These are phyloP conservation scores for Globicephala melas DNA, from an alignment of 2,113 vertebrate species.

Conservation along the genomic window DNA sequence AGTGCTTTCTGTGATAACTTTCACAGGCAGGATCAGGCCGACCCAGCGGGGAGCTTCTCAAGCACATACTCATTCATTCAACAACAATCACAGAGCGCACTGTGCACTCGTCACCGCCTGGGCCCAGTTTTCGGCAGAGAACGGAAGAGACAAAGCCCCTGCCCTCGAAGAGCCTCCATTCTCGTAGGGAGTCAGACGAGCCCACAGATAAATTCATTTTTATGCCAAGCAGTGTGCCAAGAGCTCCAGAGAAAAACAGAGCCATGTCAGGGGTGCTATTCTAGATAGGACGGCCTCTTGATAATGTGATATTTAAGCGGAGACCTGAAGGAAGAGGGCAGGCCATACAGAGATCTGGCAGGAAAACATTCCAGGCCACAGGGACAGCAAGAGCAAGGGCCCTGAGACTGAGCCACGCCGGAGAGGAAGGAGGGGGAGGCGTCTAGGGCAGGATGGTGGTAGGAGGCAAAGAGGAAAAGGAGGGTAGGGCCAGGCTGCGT, in stretches of 20 bases:
- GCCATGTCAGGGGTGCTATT: not conserved
- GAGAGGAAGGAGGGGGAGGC: rapidly evolving
- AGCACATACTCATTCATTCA: not conserved
- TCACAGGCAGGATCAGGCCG: not conserved
- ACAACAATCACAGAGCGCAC: not conserved
- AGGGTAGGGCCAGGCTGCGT: rapidly evolving
- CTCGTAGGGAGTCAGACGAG: not conserved
- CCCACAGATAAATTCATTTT: not conserved
- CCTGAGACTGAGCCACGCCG: rapidly evolving
- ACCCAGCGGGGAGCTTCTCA: not conserved
- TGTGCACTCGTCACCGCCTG: no score
- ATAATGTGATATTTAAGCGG: not conserved
- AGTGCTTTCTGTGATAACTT: not conserved
- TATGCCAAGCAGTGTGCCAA: not conserved
- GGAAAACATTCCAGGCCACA: not conserved
- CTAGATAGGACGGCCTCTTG: not conserved
- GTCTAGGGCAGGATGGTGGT: rapidly evolving
- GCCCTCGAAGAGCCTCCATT: not conserved
- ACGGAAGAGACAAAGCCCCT: not conserved
- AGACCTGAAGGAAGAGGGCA: not conserved
- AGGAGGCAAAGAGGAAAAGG: not conserved
- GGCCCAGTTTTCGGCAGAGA: not conserved
- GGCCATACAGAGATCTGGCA: not conserved
- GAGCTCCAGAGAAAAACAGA: not conserved
- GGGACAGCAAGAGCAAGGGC: not conserved